A percentile compares a stretch with the other conserved stretches of the same genome.
Conservation (phyloP, 2,113 vertebrate genomes). For the Pelecanoides urinatrix region DNA sequence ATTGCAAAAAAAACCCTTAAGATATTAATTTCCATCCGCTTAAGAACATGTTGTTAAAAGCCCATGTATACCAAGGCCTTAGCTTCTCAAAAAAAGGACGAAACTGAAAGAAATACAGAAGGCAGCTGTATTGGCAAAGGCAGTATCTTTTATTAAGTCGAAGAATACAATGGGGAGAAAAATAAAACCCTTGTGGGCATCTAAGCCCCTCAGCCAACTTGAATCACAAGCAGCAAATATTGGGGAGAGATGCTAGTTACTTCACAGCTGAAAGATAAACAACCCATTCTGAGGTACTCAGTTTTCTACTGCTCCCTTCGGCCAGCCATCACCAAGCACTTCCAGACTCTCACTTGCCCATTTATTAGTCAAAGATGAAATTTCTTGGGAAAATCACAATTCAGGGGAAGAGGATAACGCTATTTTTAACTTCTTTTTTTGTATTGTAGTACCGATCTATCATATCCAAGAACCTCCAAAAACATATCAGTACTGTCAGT, state of each 20-base stretch:
- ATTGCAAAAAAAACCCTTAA: fast-evolving
- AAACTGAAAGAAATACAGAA: neutral
- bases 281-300: neutral
- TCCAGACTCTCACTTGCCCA: neutral
- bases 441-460: neutral
- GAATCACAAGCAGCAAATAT: neutral
- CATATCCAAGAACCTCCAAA: neutral
- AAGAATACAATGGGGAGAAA: neutral
- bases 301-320: neutral
- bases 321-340: neutral
- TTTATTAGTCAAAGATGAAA: neutral
- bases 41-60: neutral
- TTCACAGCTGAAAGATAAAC: neutral
- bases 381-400: neutral
- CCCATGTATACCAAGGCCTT: neutral
- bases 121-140: neutral
- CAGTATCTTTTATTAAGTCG: neutral
- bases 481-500: neutral
- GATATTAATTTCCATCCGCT: neutral
- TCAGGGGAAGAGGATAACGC: neutral
- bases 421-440: neutral
- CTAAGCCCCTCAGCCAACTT: neutral
- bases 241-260: neutral
- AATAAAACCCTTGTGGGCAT: neutral
- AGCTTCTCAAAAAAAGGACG: neutral